A percentile compares a stretch with the other conserved stretches of the same genome.
phyloP scores from a whole-genome alignment of 2,797 vertebrate species.

The Lophius americanus region DNA sequence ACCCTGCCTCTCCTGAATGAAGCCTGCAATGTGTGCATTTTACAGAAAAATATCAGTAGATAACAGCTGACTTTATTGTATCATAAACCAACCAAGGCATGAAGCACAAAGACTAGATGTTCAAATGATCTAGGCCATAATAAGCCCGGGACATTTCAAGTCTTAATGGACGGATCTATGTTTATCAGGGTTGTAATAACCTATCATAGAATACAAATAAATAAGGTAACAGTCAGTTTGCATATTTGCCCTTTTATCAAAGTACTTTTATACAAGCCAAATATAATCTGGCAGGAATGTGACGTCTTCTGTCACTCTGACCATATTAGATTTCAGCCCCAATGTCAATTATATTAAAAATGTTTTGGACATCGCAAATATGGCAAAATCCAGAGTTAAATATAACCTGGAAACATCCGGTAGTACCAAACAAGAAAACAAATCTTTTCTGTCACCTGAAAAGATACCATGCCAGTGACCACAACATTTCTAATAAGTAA shows the following conservation, averaged over 20 bases:
- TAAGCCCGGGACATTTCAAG: not conserved
- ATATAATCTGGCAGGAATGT: not conserved
- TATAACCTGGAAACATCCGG: no score
- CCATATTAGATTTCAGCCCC: no score
- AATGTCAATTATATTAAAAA: not conserved
- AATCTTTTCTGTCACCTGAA: not conserved
- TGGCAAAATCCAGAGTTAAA: not conserved
- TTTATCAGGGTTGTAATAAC: not conserved
- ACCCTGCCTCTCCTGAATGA: constrained; percentile 2
- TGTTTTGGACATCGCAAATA: not conserved
- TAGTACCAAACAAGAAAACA: not conserved
- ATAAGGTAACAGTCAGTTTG: not conserved
- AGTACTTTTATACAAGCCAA: not conserved
- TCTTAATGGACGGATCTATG: no score
- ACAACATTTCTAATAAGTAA: not conserved
- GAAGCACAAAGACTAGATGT: not conserved
- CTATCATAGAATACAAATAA: not conserved
- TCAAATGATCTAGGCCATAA: not conserved
- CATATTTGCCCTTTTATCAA: not conserved
- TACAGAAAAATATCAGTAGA: not conserved
- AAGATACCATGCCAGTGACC: not conserved
- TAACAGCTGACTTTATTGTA: not conserved
- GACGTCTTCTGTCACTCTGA: not conserved
- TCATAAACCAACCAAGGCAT: constrained; percentile 5
- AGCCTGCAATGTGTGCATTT: not conserved